Base-by-base conservation (phyloP, 2,797 vertebrate species). In the Lophura swinhoii region DNA sequence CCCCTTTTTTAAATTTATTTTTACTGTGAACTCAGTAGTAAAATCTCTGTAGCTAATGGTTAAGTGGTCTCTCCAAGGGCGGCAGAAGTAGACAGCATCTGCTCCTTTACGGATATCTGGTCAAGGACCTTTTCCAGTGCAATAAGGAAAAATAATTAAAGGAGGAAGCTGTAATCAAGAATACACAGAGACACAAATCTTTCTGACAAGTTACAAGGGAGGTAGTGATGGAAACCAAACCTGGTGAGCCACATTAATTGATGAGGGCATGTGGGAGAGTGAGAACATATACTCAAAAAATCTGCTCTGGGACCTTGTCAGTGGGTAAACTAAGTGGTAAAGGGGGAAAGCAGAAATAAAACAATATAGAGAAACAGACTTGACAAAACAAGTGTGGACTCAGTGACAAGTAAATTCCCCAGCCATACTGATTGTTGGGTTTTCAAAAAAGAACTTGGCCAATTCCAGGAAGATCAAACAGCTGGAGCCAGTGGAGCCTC, bases 1-100 rank as follows among this genome's bases (percentile, higher is more conserved):
- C 5, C 7, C 0, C 14, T 9, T 0, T 72, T n/a, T 4, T 1
- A 39, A 43, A 12, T 4, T 53, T 41, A 18, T 8, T 55, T 62
- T 71, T 37, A 39, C 3, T 63, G 12, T 49, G 5, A 16, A 49
- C 49, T 75, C 12, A 75, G 6, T 29, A 62, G 14, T 37, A 43
- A 84, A 55, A 76, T n/a, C 6, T 4, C 15, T 72, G 12, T 26
- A 72, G 31, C 6, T 72, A 67, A 71, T 39, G 28, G 1, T 1
- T 33, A 44, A 63, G 23, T 35, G 12, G 58, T 46, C 9, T 72
- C 46, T 56, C 26, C 15, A 80, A 63, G 6, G 26, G 7, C 23
- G 37, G 4, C 2, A 7, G 33, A 48, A 66, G 9, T 29, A 46
- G 14, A 41, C 3, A 33, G 1, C 4, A 20, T 55, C 18, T 43